A percentile compares a stretch with the other conserved stretches of the same genome.
Evolutionary conservation across 1,140 invertebrate species (phyloP).

Genomic region (Cydia strobilella): DNA sequence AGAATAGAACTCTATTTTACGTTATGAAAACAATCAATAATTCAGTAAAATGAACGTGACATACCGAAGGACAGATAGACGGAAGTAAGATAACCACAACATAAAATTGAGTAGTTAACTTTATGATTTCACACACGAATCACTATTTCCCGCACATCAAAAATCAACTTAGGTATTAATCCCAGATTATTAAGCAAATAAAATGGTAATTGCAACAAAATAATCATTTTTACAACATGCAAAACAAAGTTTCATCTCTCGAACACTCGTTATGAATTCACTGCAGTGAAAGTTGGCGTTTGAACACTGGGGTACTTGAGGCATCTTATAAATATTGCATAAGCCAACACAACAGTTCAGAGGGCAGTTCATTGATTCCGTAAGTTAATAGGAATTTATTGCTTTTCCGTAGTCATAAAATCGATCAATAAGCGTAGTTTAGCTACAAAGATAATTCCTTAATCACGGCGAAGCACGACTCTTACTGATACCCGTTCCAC

Average conservation of each 20-base stretch:
- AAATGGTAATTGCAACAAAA: too few species aligned
- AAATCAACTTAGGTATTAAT: too few species aligned
- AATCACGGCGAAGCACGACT: neutral
- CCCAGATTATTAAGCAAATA: too few species aligned
- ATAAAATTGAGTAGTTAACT: too few species aligned
- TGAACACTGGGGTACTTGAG: conserved; percentile 18
- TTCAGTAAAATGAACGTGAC: too few species aligned
- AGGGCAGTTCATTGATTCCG: conserved; percentile 8
- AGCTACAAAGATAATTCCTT: neutral
- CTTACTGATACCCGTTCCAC: neutral
- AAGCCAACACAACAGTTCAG: neutral
- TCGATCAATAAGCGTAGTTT: conserved; percentile 2
- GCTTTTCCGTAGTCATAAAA: neutral
- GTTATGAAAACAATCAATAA: too few species aligned
- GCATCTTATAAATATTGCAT: conserved; percentile 24
- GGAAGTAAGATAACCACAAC: too few species aligned
- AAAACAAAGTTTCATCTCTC: neutral
- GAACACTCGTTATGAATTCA: neutral
- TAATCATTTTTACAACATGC: too few species aligned
- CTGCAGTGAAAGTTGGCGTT: conserved; percentile 7
- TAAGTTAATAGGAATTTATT: conserved; percentile 10
- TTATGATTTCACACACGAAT: too few species aligned
- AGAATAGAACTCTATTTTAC: too few species aligned
- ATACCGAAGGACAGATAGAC: too few species aligned
- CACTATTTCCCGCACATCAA: too few species aligned